These are phyloP conservation scores for Trachelipus rathkii DNA, from an alignment of 1,140 invertebrate genomes.

Conservation along the genomic window DNA sequence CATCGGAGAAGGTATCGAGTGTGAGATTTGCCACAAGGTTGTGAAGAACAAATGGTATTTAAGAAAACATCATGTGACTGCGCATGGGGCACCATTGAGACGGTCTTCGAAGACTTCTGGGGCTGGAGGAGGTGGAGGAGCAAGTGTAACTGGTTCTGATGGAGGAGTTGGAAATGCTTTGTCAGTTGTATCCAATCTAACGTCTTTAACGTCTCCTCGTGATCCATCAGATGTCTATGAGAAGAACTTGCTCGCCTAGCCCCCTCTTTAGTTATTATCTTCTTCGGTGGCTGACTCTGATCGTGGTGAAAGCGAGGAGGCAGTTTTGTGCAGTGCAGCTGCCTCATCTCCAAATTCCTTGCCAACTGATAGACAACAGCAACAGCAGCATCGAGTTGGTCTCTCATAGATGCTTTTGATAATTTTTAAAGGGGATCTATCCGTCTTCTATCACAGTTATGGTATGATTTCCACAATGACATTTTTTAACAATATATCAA, in stretches of 20 bases:
- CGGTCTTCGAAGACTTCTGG: conserved; percentile 41
- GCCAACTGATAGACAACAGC: background rate
- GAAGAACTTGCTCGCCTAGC: background rate
- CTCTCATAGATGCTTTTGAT: background rate
- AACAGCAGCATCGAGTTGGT: background rate
- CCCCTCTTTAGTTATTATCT: background rate
- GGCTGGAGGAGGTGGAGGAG: background rate
- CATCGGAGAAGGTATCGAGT: conserved; percentile 57
- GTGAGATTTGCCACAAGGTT: conserved; percentile 50
- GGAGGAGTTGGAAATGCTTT: too few species aligned
- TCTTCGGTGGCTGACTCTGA: background rate
- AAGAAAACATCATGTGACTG: conserved; percentile 48
- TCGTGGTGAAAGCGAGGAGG: background rate
- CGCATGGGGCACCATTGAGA: conserved; percentile 47
- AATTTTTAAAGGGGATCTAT: background rate
- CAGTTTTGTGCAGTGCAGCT: background rate
- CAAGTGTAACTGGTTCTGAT: background rate
- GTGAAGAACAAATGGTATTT: conserved; percentile 49
- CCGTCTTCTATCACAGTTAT: too few species aligned
- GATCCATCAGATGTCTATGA: background rate
- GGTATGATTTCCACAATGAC: too few species aligned
- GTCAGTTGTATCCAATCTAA: background rate
- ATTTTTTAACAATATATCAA: too few species aligned
- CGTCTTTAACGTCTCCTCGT: background rate
- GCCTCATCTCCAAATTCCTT: background rate